These are phyloP conservation scores for Drosophila novamexicana DNA, from an alignment of 1,140 invertebrate species.

Conservation along the genomic window DNA sequence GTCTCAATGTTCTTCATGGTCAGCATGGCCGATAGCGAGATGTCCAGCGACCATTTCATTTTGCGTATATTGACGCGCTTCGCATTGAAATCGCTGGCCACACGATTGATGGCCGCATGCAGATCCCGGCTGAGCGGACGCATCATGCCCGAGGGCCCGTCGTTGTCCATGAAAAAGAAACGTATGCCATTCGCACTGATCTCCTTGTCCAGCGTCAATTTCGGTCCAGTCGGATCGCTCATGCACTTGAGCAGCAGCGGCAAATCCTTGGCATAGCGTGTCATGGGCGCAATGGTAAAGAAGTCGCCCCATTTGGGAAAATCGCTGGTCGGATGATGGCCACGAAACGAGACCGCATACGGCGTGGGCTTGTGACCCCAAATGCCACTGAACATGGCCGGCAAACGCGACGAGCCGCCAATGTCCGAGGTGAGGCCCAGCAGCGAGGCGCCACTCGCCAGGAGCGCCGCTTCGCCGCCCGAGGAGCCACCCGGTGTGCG, in stretches of 20 bases:
- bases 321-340: conserved; percentile 86
- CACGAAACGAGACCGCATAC: conserved; percentile 86
- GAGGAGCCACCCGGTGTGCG: conserved; percentile 91
- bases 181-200: conserved; percentile 88
- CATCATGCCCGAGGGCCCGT: conserved; percentile 87
- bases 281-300: conserved; percentile 92
- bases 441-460: conserved; percentile 90
- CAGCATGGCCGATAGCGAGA: conserved; percentile 86
- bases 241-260: conserved; percentile 89
- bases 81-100: conserved; percentile 87
- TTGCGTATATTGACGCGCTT: conserved; percentile 86
- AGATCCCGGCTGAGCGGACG: conserved; percentile 88
- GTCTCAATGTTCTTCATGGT: conserved; percentile 87
- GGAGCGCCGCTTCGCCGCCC: conserved; percentile 90
- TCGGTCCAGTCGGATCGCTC: conserved; percentile 85
- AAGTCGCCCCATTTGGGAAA: conserved; percentile 87
- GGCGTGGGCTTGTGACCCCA: conserved; percentile 93
- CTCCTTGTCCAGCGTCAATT: conserved; percentile 87
- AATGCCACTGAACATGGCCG: conserved; percentile 93
- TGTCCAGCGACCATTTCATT: conserved; percentile 87
- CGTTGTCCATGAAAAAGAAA: conserved; percentile 92
- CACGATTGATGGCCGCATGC: conserved; percentile 87
- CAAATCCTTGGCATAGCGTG: conserved; percentile 93
- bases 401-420: conserved; percentile 92
- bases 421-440: conserved; percentile 94